Evolutionary conservation across 2,113 vertebrate genomes (phyloP).

Genomic region (Pogona vitticeps): DNA sequence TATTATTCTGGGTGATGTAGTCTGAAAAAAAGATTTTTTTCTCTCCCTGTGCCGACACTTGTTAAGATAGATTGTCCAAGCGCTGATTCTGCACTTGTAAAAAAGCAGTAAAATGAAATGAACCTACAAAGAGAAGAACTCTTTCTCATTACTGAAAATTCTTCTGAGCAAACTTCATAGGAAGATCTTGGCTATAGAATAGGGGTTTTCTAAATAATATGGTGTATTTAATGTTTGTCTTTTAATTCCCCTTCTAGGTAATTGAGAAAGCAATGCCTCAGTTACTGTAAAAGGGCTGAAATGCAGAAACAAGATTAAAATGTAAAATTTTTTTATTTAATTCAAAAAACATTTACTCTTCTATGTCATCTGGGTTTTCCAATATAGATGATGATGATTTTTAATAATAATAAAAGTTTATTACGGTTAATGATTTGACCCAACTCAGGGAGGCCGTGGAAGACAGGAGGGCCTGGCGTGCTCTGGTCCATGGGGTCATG

Average conservation of each 20-base stretch:
- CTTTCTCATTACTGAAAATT: neutral
- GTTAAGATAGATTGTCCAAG: neutral
- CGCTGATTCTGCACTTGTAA: neutral
- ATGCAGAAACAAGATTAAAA: neutral
- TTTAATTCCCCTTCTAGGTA: neutral
- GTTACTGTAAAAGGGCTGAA: neutral
- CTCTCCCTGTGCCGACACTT: no score
- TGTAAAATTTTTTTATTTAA: conserved; percentile 3
- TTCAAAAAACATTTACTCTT: neutral
- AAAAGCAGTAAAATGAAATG: neutral
- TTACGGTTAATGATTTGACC: no score
- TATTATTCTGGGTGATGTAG: no score
- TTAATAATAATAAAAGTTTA: neutral
- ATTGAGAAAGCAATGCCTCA: neutral
- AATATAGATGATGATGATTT: neutral
- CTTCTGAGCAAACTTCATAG: neutral
- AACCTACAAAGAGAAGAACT: neutral
- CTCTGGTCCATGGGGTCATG: no score
- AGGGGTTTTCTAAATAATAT: neutral
- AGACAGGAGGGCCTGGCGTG: no score
- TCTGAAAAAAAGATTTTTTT: no score
- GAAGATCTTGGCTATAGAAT: neutral
- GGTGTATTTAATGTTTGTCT: neutral
- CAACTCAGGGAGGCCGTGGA: no score
- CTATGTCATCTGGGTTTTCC: neutral